Evolutionary conservation across 1,140 invertebrate genomes (phyloP), one percentile per base, ranked within the genome.

Genomic region (Acromyrmex heyeri): DNA sequence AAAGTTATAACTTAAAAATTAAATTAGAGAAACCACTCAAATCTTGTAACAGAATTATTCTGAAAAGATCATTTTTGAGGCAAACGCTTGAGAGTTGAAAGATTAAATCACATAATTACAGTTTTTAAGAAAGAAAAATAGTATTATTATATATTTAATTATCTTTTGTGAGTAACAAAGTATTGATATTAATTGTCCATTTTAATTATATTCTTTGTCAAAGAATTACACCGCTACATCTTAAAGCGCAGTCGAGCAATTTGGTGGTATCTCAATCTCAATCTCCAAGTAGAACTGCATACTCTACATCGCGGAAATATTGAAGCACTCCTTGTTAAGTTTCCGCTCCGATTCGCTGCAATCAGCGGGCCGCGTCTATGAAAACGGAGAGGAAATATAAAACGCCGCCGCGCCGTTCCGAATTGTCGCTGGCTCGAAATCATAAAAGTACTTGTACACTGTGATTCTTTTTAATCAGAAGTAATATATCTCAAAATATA

Each of bases 331-430:
- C 88, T 85, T 76, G 86, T 90, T 87, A 50, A 75, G 70, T 90
- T 90, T 90, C 81, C 85, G 75, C 44, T 18, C 70, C 76, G 75
- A 90, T 90, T 82, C 76, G 62, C 34, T 53, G 85, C 75, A 87
- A 90, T 87, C 88, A 90, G 6, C 44, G 30, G 16, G 70, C 81
- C 62, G 53, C 53, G 64, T 79, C 61, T 62, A 55, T 18, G 8
- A 18, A 59, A 67, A 50, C 27, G 21, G 27, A 30, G 34, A 72
- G 27, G 57, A 76, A 48, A 90, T 85, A 69, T 85, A 62, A 85
- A 83, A 79, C 55, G 59, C 50, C 57, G 59, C 14, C 18, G n/a
- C 21, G 34, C 34, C 18, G 14, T 34, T 38, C 21, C 57, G 30
- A 83, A 38, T 89, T 44, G 48, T 59, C 30, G n/a, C 18, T 67